phyloP scores from a whole-genome alignment of 2,888 invertebrate species.

The Phaonia tiefii region DNA sequence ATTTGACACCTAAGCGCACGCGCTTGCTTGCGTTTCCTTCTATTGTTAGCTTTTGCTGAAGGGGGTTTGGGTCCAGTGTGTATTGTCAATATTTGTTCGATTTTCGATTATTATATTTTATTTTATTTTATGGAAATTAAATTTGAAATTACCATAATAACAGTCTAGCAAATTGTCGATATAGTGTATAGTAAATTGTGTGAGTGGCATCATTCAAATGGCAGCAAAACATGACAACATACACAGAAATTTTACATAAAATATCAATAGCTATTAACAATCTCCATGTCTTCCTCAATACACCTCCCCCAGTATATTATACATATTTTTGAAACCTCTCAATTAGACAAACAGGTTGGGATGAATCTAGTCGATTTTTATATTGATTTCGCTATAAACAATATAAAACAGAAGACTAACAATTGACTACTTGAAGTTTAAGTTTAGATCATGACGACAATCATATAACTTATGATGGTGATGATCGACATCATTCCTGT shows the following conservation, averaged over 20 bases:
- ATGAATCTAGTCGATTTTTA: neutral
- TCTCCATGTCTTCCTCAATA: too few species aligned
- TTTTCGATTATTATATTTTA: slow-evolving; percentile 4
- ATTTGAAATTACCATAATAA: slow-evolving; percentile 24
- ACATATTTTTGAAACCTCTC: neutral
- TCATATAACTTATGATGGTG: neutral
- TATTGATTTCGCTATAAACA: too few species aligned
- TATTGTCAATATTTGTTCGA: slow-evolving; percentile 1
- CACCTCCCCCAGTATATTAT: neutral
- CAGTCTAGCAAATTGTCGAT: slow-evolving; percentile 28
- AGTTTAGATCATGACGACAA: slow-evolving; percentile 4
- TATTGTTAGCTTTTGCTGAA: neutral
- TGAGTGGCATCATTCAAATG: neutral
- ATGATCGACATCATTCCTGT: neutral
- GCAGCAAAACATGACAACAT: slow-evolving; percentile 6
- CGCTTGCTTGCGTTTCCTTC: neutral
- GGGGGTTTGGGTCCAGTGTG: neutral
- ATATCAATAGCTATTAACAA: neutral
- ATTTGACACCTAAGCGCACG: slow-evolving; percentile 21
- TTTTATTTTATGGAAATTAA: slow-evolving; percentile 26
- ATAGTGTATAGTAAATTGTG: too few species aligned
- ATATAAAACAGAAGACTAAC: too few species aligned
- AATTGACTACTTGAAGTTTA: neutral
- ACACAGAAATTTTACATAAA: neutral
- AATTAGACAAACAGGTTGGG: neutral